Evolutionary conservation across 2,888 invertebrate genomes (phyloP), one percentile per base, ranked within the genome.

Genomic region (Drymonia ruficornis): DNA sequence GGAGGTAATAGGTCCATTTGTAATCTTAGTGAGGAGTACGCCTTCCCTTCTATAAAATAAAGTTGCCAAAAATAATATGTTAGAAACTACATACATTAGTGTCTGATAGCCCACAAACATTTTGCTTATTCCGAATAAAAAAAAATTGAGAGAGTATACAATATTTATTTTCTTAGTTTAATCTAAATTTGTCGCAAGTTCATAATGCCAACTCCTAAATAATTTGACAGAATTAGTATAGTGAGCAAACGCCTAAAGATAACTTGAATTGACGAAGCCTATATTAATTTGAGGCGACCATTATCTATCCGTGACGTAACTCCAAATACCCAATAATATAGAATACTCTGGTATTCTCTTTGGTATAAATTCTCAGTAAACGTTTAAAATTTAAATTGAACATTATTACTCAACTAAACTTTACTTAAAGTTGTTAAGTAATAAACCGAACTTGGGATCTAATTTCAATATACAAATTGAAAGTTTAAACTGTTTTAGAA

Each of bases 401-500:
- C 8, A 34, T 34, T 34, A 34, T 34, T 34, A 34, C 1, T 34
- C 31, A 11, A 8, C 8, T 36, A 36, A 13, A 36, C 5, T 36
- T 36, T 36, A 36, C 9, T 31, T 11, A 13, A 36, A 36, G 36
- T 36, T n/a, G n/a, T 36, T n/a, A 36, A 36, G n/a, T n/a, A 5
- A 36, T 40, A 16, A 16, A 16, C 12, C 7, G 16, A 40, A 16
- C 40, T 16, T 40, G 15, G 16, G 8, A 8, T 9, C 2, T 16
- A 16, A 40, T 40, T 40, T 40, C 11, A 40, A 40, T 40, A 16
- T 16, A 8, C 9, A 40, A 40, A 40, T 16, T 16, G 6, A 16
- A 40, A 40, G 16, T 40, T 40, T 40, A 40, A 40, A 16, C 40
- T 16, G 40, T n/a, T 36, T 36, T n/a, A 36, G 6, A 36, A 36